Evolutionary conservation across 2,113 vertebrate genomes (phyloP).

Genomic region (Pedetes capensis): DNA sequence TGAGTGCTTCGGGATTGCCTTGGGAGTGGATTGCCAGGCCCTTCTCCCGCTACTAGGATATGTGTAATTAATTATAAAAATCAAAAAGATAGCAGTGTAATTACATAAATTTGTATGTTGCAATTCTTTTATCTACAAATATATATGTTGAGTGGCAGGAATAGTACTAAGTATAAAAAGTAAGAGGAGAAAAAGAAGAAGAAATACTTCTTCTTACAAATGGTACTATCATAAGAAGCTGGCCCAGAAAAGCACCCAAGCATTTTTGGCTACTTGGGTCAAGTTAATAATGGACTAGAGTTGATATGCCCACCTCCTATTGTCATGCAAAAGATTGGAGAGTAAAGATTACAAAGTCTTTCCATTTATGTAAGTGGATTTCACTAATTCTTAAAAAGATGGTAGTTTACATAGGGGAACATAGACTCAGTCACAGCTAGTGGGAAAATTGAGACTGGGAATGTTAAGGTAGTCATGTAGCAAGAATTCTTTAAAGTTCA

Average conservation of each 20-base stretch:
- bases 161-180: background rate
- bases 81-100: background rate
- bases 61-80: conserved; percentile 36
- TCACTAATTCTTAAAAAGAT: background rate
- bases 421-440: background rate
- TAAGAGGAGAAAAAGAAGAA: background rate
- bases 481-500: background rate
- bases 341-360: background rate
- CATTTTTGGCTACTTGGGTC: background rate
- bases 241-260: background rate
- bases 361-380: background rate
- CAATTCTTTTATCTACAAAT: background rate
- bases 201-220: background rate
- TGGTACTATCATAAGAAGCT: background rate
- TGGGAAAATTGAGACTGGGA: background rate
- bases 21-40: too few relatives aligned
- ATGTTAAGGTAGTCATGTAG: background rate
- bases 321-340: background rate
- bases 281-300: background rate
- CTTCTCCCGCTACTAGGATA: background rate
- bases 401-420: background rate
- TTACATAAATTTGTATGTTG: background rate
- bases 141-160: background rate
- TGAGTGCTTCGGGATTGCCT: too few relatives aligned
- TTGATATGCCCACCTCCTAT: rapidly evolving